Evolutionary conservation across 1,140 invertebrate genomes (phyloP).

Genomic region (Drosophila persimilis): DNA sequence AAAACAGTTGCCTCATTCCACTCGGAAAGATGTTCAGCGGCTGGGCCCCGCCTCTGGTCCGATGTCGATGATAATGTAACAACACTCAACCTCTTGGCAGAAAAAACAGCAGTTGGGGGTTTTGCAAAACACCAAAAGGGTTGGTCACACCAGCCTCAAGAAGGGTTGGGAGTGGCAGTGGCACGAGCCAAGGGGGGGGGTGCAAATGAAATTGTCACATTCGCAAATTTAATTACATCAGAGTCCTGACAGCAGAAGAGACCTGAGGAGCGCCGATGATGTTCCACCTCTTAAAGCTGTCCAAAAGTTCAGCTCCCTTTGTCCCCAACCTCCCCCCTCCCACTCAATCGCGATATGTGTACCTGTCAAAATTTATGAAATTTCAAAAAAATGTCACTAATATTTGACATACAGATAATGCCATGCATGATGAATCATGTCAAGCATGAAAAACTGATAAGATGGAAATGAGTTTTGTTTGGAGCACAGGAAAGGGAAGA

Average conservation of each 20-base stretch:
- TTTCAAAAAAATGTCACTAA: constrained; percentile 73
- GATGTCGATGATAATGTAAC: constrained; percentile 78
- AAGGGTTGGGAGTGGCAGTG: too few relatives aligned
- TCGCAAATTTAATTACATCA: constrained; percentile 76
- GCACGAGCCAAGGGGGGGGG: constrained; percentile 16
- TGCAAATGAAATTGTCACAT: constrained; percentile 70
- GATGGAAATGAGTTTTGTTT: constrained; percentile 18
- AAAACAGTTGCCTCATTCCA: constrained; percentile 49
- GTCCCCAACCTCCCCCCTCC: not conserved
- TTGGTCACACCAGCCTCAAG: constrained; percentile 39
- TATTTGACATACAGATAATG: constrained; percentile 58
- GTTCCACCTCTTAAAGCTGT: constrained; percentile 18
- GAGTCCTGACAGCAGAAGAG: constrained; percentile 13
- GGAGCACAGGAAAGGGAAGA: not conserved
- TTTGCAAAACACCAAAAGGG: constrained; percentile 56
- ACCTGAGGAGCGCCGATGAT: constrained; percentile 1
- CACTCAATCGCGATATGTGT: not conserved
- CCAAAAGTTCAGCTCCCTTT: constrained; percentile 28
- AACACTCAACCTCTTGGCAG: constrained; percentile 66
- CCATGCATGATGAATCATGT: constrained; percentile 65
- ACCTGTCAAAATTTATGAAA: constrained; percentile 65
- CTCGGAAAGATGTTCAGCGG: constrained; percentile 30
- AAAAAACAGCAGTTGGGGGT: constrained; percentile 14
- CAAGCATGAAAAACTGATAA: constrained; percentile 76
- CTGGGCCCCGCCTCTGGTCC: constrained; percentile 25